Conservation (phyloP, 1,140 invertebrate species). For the Orchesella cincta region DNA sequence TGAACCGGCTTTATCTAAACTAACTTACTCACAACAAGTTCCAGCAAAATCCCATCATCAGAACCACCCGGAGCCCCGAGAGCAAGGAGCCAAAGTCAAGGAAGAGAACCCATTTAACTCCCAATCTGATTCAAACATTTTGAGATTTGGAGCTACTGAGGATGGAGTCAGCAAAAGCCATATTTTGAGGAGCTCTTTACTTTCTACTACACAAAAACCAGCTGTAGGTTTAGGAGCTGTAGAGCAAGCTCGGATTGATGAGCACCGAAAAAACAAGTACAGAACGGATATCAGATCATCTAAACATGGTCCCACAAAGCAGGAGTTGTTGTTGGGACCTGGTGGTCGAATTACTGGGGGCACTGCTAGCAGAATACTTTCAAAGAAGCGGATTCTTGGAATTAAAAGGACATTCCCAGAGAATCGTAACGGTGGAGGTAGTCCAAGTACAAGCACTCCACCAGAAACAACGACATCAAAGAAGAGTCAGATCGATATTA, state of each 20-base stretch:
- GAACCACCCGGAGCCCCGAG: too few species aligned
- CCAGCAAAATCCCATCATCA: too few species aligned
- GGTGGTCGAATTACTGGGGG: neutral
- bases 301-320: neutral
- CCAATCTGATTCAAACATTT: too few species aligned
- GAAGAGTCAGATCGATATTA: conserved; percentile 6
- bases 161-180: too few species aligned
- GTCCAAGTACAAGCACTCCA: neutral
- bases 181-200: too few species aligned
- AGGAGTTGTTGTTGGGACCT: neutral
- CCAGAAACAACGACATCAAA: conserved; percentile 8
- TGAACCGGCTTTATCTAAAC: neutral
- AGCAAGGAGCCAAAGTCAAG: too few species aligned
- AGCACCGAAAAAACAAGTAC: neutral
- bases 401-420: conserved; percentile 24
- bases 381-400: conserved; percentile 24
- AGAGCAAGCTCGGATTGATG: neutral
- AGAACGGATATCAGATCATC: conserved; percentile 28
- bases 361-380: neutral
- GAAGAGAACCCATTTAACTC: too few species aligned
- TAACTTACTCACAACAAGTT: neutral
- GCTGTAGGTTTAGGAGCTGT: too few species aligned
- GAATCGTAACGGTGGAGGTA: neutral
- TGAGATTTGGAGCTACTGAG: too few species aligned
- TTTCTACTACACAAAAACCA: too few species aligned